Base-by-base conservation (phyloP, 2,797 vertebrate genomes). In the Lepilemur septentrionalis region DNA sequence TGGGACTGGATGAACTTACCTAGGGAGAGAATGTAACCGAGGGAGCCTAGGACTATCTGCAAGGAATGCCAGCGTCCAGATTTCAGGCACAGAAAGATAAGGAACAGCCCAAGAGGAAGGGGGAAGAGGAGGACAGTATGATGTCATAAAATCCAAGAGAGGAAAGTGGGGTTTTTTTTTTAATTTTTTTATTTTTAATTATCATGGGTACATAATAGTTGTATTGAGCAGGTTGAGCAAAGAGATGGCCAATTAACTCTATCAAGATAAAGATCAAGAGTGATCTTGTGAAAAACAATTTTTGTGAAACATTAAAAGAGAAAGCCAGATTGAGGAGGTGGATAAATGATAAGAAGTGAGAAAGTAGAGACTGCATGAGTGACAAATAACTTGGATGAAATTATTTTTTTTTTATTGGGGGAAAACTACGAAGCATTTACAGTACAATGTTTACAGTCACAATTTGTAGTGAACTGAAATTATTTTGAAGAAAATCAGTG, bases 101-200 rank as follows among this genome's bases (percentile, higher is more conserved):
- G 10, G 4, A 23, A 5, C 55, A 12, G 2, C 35, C 28, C 35
- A 8, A 38, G 14, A 73, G 0, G 1, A 38, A 8, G 1, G 1
- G 0, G 28, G 18, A 9, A 32, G n/a, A 81, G 38, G 30, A 35
- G 23, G 10, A 57, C 2, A 72, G 23, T 52, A 1, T 46, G 3
- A 30, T 17, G 18, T 82, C 17, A 28, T n/a, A 59, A 92, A 57
- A 86, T 9, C 9, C 48, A 72, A 93, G 32, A 48, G 3, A 86
- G 2, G 30, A 69, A 93, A 67, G 10, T 32, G 10, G 25, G 67
- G 1, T 0, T 3, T 57, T 10, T 57, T 57, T n/a, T 65, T 65
- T n/a, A 65, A n/a, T n/a, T n/a, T 65, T 7, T 30, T n/a, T n/a
- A 65, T 65, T n/a, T 65, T n/a, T 65, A n/a, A 65, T 65, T 65